phyloP scores from a whole-genome alignment of 2,113 vertebrate species.

The Notechis scutatus region DNA sequence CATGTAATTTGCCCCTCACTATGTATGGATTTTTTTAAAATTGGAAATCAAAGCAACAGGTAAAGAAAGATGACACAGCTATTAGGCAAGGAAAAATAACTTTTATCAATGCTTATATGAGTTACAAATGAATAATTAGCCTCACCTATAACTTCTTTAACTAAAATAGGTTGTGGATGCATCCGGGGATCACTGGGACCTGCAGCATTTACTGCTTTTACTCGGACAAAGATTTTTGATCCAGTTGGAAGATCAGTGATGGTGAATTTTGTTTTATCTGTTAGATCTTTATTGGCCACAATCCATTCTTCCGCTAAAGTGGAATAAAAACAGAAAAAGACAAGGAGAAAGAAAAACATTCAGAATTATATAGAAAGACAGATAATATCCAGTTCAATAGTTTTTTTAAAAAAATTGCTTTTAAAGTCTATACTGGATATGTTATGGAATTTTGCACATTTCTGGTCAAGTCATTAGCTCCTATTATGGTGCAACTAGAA shows the following conservation, averaged over 20 bases:
- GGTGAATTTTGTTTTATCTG: conserved; percentile 90
- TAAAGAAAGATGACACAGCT: background rate
- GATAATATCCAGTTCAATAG: background rate
- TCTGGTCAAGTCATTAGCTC: background rate
- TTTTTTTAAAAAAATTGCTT: background rate
- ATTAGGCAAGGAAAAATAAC: background rate
- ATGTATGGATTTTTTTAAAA: background rate
- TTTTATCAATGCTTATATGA: background rate
- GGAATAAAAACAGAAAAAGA: conserved; percentile 12
- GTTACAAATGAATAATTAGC: background rate
- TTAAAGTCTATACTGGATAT: background rate
- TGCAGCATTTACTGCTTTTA: conserved; percentile 90
- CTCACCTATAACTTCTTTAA: conserved; percentile 95
- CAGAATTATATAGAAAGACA: conserved; percentile 21
- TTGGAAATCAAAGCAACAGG: background rate
- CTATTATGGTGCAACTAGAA: background rate
- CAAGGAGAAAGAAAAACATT: background rate
- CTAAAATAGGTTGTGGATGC: conserved; percentile 85
- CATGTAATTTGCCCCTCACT: background rate
- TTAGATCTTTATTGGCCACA: conserved; percentile 81
- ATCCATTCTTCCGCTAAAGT: conserved; percentile 85
- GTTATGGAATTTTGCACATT: background rate
- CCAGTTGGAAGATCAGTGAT: conserved; percentile 82
- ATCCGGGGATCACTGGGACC: conserved; percentile 83
- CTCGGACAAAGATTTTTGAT: conserved; percentile 85